Percentiles rank a stretch among this genome's conserved stretches.
Conservation (phyloP, 2,888 invertebrate species). For the Tipula confusa region DNA sequence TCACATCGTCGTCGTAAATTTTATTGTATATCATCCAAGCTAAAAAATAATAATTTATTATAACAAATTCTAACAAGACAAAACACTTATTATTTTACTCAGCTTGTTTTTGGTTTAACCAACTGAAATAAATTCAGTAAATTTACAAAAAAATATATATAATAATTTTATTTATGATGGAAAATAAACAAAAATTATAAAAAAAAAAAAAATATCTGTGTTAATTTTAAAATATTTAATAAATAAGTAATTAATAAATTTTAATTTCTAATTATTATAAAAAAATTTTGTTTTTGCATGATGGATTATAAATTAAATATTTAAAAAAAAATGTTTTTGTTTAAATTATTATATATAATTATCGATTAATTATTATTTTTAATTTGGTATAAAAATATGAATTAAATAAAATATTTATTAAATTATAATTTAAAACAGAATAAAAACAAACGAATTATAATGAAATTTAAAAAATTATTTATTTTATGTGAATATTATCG, state of each 20-base stretch:
- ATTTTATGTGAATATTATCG: no score
- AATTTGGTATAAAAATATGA: background rate
- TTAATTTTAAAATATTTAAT: conserved; percentile 25
- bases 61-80: background rate
- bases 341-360: background rate
- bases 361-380: conserved; percentile 15
- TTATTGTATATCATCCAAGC: background rate
- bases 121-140: background rate
- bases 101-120: conserved; percentile 9
- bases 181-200: background rate
- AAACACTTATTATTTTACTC: background rate
- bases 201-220: conserved; percentile 3
- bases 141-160: background rate
- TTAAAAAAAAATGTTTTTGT: background rate
- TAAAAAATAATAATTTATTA: background rate
- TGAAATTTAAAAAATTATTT: background rate
- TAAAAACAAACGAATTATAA: background rate
- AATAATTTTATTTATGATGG: conserved; percentile 15
- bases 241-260: conserved; percentile 4
- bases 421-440: background rate
- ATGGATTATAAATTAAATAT: conserved; percentile 16
- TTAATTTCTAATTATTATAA: background rate
- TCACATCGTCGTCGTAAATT: background rate
- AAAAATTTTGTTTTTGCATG: background rate
- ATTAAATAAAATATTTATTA: conserved; percentile 16